These are phyloP conservation scores for Ceratoteleas bidentatus DNA, from an alignment of 1,140 invertebrate genomes.

Conservation along the genomic window DNA sequence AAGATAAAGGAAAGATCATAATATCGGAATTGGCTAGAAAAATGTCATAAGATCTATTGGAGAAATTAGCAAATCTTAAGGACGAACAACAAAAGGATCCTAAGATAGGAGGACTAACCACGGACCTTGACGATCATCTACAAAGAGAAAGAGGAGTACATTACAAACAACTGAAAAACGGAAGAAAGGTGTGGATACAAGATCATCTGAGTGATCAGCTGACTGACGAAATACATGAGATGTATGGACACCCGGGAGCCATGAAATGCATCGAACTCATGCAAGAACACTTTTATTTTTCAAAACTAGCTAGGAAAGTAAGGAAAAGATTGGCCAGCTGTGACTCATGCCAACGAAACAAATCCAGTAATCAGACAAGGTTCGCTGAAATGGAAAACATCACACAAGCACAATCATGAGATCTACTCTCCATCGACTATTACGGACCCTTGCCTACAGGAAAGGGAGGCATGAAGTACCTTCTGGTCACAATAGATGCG, in stretches of 20 bases:
- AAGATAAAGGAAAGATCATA: too few species aligned
- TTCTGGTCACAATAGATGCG: constrained; percentile 69
- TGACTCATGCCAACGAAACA: constrained; percentile 34
- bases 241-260: constrained; percentile 13
- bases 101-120: too few species aligned
- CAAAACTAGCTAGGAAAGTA: constrained; percentile 5
- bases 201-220: background rate
- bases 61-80: too few species aligned
- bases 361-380: constrained; percentile 2
- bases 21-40: too few species aligned
- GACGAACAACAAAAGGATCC: too few species aligned
- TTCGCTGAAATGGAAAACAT: constrained; percentile 17
- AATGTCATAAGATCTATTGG: too few species aligned
- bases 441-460: too few species aligned
- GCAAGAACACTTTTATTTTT: constrained; percentile 10
- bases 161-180: too few species aligned
- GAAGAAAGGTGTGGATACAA: too few species aligned
- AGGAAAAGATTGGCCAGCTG: constrained; percentile 1
- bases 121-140: too few species aligned
- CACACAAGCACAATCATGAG: background rate
- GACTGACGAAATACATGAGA: constrained; percentile 8
- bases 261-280: constrained; percentile 3
- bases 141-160: too few species aligned
- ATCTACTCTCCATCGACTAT: constrained; percentile 2
- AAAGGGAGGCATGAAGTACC: constrained; percentile 15